Evolutionary conservation across 2,888 invertebrate genomes (phyloP), one percentile per base, ranked within the genome.

Genomic region (Silvanus unidentatus): DNA sequence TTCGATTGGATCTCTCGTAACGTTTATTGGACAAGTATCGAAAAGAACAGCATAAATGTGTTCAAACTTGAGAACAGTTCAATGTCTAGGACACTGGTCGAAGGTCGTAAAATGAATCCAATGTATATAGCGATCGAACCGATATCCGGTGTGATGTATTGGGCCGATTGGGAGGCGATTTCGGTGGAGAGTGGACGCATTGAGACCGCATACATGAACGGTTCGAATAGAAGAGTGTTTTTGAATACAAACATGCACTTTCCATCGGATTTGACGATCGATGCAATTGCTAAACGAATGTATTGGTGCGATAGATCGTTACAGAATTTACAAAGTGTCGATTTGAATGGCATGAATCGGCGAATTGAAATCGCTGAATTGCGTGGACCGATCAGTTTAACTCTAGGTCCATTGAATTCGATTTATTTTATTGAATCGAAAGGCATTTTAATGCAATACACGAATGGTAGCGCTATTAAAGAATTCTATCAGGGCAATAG

Each of bases 1-100:
- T 79, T 89, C 44, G 93, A 94, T 72, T 90, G 88, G 88, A 78
- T 89, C 64, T 84, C 84, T 45, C 70, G 77, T 45, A 89, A 91
- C 73, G 68, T 94, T 45, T 94, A 88, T 73, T 92, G 90, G 88
- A 86, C 87, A 41, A 88, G 87, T 70, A 81, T 81, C 66, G 81
- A 80, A 43, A 73, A 81, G 53, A 80, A 82, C 44, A 77, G 76
- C 41, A 77, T 92, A 51, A 80, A 77, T 59, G 88, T 86, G 28
- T 80, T 85, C 36, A 79, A 78, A 28, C 65, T 89, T 47, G 74
- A 75, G 16, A 78, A 80, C 59, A 70, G 79, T 30, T 73, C 72
- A 40, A 70, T 76, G 45, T 68, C 76, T 6, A 77, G 77, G 57
- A 78, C 78, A 10, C 69, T 88, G 12, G 70, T 81, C 11, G 70